These are phyloP conservation scores for Phataginus tricuspis DNA, from an alignment of 2,797 vertebrate species.

Conservation along the genomic window DNA sequence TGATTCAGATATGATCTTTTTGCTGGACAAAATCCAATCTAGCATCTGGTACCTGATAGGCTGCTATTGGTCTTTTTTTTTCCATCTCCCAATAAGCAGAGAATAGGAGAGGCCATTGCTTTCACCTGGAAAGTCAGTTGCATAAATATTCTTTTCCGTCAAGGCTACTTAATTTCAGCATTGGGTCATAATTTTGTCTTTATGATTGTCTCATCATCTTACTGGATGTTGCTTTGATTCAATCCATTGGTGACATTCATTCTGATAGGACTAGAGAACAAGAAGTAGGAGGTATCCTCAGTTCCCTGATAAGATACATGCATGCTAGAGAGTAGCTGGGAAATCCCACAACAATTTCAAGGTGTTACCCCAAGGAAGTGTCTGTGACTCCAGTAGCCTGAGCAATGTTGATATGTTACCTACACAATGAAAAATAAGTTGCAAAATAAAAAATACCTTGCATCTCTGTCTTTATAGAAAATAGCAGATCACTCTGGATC, in stretches of 20 bases:
- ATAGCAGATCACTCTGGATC: background rate
- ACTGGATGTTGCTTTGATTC: background rate
- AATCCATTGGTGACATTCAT: background rate
- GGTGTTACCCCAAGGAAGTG: background rate
- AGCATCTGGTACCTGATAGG: background rate
- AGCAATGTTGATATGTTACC: background rate
- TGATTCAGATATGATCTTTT: background rate
- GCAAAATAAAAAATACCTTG: background rate
- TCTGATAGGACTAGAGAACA: background rate
- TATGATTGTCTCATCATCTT: background rate
- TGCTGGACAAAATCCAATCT: background rate
- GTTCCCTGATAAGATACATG: background rate
- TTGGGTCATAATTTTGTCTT: background rate
- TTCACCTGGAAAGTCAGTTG: background rate
- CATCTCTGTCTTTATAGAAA: background rate
- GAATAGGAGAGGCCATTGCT: background rate
- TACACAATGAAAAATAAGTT: slow-evolving; percentile 28
- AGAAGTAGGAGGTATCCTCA: background rate
- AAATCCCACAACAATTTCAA: background rate
- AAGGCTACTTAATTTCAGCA: background rate
- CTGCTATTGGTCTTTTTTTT: background rate
- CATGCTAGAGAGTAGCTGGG: background rate
- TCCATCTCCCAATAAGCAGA: background rate
- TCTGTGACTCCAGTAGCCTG: background rate
- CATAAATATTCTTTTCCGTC: background rate